Evolutionary conservation across 2,113 vertebrate species (phyloP).

Genomic region (Reinhardtius hippoglossoides): DNA sequence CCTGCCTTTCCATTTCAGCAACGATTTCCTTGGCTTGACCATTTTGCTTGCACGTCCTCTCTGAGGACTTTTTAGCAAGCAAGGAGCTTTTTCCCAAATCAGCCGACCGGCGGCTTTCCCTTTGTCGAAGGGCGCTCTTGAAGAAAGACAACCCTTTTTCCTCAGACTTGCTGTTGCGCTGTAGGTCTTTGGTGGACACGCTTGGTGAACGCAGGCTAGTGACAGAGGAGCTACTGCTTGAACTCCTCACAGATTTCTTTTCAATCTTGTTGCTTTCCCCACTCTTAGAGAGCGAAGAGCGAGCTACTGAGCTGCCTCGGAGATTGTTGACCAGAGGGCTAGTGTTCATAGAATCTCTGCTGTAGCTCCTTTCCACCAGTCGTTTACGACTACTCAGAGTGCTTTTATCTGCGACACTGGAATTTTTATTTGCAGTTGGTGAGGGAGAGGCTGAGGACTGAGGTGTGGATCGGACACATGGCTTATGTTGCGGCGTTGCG

Average conservation of each 20-base stretch:
- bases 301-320: slow-evolving; percentile 71
- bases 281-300: slow-evolving; percentile 80
- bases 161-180: slow-evolving; percentile 91
- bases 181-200: slow-evolving; percentile 80
- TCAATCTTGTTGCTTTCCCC: slow-evolving; percentile 76
- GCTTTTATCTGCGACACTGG: slow-evolving; percentile 74
- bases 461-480: slow-evolving; percentile 78
- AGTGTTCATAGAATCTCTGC: slow-evolving; percentile 88
- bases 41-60: slow-evolving; percentile 82
- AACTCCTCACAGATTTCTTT: slow-evolving; percentile 85
- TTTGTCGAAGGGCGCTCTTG: slow-evolving; percentile 93
- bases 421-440: slow-evolving; percentile 81
- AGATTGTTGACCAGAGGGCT: slow-evolving; percentile 86
- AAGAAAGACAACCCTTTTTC: slow-evolving; percentile 98
- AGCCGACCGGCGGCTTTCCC: slow-evolving; percentile 92
- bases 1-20: slow-evolving; percentile 66
- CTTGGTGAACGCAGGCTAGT: slow-evolving; percentile 92
- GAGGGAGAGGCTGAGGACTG: slow-evolving; percentile 81
- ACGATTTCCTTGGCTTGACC: slow-evolving; percentile 77
- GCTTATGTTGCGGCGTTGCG: slow-evolving; percentile 81
- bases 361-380: slow-evolving; percentile 87
- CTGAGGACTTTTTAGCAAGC: slow-evolving; percentile 87
- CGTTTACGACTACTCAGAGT: slow-evolving; percentile 80
- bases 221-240: slow-evolving; percentile 90
- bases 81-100: slow-evolving; percentile 92